Conservation (phyloP, 2,888 invertebrate species). For the Leptinotarsa peninsularis region DNA sequence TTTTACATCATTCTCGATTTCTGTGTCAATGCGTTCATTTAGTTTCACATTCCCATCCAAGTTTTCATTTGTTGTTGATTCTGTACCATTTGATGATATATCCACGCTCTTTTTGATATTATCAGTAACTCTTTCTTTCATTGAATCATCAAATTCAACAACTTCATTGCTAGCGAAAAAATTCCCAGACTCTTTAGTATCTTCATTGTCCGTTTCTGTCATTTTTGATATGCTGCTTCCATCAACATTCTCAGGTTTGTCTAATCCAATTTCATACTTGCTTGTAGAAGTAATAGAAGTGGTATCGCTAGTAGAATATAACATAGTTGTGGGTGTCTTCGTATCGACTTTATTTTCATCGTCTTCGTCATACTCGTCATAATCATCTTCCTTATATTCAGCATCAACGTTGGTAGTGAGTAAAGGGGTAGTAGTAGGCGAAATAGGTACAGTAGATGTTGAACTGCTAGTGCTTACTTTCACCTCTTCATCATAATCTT, state of each 20-base stretch:
- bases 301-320: not conserved
- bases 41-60: not conserved
- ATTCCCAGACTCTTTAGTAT: not conserved
- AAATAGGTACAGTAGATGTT: not conserved
- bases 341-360: not conserved
- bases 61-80: not conserved
- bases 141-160: not conserved
- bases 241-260: not conserved
- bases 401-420: constrained; percentile 2
- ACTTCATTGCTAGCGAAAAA: not conserved
- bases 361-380: constrained; percentile 32
- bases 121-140: not conserved
- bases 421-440: not conserved
- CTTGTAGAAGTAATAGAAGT: not conserved
- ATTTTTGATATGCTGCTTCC: not conserved
- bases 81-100: not conserved
- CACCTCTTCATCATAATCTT: constrained; percentile 22
- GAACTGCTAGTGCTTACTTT: not conserved
- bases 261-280: not conserved
- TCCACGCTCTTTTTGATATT: not conserved
- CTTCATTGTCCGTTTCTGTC: not conserved
- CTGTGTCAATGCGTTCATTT: not conserved
- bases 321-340: not conserved
- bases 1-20: not conserved
- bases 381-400: constrained; percentile 21